Evolutionary conservation across 2,797 vertebrate species (phyloP).

Genomic region (Alca torda): DNA sequence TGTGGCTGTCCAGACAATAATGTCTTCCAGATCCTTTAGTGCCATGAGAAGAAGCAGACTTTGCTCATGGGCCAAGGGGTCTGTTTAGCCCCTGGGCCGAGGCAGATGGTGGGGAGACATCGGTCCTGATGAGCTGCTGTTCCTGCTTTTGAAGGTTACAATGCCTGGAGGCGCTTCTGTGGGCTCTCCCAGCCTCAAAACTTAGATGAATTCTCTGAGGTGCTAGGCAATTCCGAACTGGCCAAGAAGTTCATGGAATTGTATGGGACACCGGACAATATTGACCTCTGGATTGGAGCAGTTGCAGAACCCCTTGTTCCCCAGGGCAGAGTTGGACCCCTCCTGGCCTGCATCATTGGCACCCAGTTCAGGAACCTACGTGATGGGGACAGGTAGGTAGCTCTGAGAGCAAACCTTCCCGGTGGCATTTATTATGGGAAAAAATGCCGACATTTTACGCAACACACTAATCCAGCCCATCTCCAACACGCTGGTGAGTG

Average conservation of each 20-base stretch:
- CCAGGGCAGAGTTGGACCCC: constrained; percentile 83
- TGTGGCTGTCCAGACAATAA: background rate
- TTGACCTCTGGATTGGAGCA: constrained; percentile 88
- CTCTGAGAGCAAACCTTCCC: background rate
- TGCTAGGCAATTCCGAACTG: constrained; percentile 77
- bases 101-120: too few species aligned
- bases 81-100: background rate
- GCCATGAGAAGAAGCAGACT: background rate
- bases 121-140: background rate
- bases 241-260: constrained; percentile 79
- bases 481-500: background rate
- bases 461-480: background rate
- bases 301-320: constrained; percentile 83
- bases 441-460: background rate
- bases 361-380: constrained; percentile 84
- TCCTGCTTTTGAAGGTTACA: constrained; percentile 81
- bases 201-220: constrained; percentile 69
- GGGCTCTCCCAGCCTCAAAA: constrained; percentile 82
- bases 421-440: background rate
- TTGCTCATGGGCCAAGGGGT: background rate
- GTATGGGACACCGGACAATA: constrained; percentile 84
- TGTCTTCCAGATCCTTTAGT: background rate
- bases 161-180: constrained; percentile 85
- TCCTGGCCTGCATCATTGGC: constrained; percentile 87
- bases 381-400: constrained; percentile 86